These are phyloP conservation scores for Bos javanicus DNA, from an alignment of 2,113 vertebrate genomes.

Conservation along the genomic window DNA sequence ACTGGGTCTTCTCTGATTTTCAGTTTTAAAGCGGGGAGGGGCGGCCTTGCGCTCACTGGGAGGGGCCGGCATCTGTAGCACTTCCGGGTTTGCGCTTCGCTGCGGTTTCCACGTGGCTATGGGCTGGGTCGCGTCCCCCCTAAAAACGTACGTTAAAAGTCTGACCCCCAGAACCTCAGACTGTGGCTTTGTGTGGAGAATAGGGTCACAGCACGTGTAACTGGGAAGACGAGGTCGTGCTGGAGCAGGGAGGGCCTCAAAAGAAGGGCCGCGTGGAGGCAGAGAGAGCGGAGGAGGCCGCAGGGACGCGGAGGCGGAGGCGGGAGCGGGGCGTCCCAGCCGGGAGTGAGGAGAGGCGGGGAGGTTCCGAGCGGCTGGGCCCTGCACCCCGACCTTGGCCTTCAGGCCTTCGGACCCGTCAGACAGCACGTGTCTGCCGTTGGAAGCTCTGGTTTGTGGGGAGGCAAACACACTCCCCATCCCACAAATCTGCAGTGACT, in stretches of 20 bases:
- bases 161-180: not conserved
- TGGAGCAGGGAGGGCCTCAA: not conserved
- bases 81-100: not conserved
- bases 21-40: too few species aligned
- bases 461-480: not conserved
- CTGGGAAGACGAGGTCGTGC: fast-evolving
- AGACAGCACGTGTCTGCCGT: fast-evolving
- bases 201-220: fast-evolving
- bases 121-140: not conserved
- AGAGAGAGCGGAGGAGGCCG: not conserved
- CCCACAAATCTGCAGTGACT: fast-evolving
- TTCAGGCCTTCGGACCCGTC: not conserved
- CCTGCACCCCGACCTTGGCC: not conserved
- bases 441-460: fast-evolving
- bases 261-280: not conserved
- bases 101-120: fast-evolving
- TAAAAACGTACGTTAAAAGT: fast-evolving
- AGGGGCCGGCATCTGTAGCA: fast-evolving
- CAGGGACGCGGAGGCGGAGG: fast-evolving
- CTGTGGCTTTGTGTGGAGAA: not conserved
- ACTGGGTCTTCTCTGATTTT: fast-evolving
- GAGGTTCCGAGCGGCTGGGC: fast-evolving
- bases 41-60: fast-evolving
- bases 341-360: fast-evolving
- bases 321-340: fast-evolving